A percentile compares a stretch with the other conserved stretches of the same genome.
These are phyloP conservation scores for Taxidea taxus DNA, from an alignment of 2,113 vertebrate species.

Conservation along the genomic window DNA sequence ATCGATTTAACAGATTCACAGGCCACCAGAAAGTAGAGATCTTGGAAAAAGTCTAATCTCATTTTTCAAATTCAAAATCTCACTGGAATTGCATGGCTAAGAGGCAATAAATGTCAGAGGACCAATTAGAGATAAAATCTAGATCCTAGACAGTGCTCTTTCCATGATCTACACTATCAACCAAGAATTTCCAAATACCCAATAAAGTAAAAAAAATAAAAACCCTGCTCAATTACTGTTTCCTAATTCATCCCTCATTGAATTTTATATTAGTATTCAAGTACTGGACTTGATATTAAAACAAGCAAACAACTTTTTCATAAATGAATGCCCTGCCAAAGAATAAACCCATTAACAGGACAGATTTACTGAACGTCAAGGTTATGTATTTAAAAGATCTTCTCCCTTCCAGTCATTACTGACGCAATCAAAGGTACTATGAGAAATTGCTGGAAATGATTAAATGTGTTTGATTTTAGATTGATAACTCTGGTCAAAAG, in stretches of 20 bases:
- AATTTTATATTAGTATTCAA: conserved; percentile 48
- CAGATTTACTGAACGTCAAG: conserved; percentile 56
- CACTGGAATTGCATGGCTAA: background rate
- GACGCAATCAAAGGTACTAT: conserved; percentile 66
- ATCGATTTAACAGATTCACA: background rate
- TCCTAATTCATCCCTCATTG: background rate
- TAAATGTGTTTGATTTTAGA: conserved; percentile 78
- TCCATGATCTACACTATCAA: background rate
- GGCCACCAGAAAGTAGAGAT: background rate
- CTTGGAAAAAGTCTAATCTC: background rate
- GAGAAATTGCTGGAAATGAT: conserved; percentile 77
- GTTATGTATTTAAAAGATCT: conserved; percentile 65
- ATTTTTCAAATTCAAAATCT: conserved; percentile 22
- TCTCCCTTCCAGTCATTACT: conserved; percentile 42
- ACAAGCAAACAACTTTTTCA: background rate
- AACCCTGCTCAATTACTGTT: background rate
- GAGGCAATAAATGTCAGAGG: background rate
- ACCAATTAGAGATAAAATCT: background rate
- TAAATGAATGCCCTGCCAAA: conserved; percentile 65
- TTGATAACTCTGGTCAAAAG: conserved; percentile 64
- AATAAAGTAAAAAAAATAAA: background rate
- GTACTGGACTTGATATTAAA: background rate
- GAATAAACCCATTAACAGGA: conserved; percentile 53
- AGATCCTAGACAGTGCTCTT: background rate
- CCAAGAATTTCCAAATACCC: background rate